phyloP scores from a whole-genome alignment of 2,888 invertebrate species.

The Syritta pipiens region DNA sequence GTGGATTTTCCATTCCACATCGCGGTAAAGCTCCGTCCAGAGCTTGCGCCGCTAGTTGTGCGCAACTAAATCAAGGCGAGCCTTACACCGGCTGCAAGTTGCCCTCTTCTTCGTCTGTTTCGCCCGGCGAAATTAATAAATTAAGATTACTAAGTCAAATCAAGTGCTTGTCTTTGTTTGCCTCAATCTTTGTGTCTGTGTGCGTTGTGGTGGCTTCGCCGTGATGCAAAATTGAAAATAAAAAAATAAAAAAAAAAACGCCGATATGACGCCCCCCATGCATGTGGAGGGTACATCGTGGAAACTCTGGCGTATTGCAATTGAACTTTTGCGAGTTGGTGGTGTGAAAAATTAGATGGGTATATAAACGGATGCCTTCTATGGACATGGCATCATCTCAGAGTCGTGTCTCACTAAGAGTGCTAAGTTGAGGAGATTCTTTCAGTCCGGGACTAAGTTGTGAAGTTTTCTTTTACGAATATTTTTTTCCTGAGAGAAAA shows the following conservation, averaged over 20 bases:
- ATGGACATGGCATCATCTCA: conserved; percentile 66
- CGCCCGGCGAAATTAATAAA: conserved; percentile 53
- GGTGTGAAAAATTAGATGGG: conserved; percentile 62
- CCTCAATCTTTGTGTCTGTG: conserved; percentile 6
- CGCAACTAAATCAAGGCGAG: conserved; percentile 62
- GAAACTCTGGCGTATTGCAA: conserved; percentile 38
- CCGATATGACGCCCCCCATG: conserved; percentile 62
- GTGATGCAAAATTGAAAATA: conserved; percentile 15
- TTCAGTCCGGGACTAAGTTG: conserved; percentile 37
- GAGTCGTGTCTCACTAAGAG: conserved; percentile 54
- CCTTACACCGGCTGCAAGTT: conserved; percentile 23
- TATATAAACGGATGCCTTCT: conserved; percentile 68
- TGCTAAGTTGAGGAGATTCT: conserved; percentile 23
- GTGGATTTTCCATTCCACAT: conserved; percentile 25
- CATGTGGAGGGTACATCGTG: conserved; percentile 27
- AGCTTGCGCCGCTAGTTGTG: conserved; percentile 38
- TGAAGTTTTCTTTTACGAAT: conserved; percentile 7
- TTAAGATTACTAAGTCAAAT: conserved; percentile 65
- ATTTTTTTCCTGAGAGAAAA: not conserved
- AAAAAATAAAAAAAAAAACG: conserved; percentile 13
- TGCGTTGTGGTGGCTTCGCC: conserved; percentile 28
- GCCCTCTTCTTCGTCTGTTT: conserved; percentile 17
- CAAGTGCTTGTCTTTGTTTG: conserved; percentile 36
- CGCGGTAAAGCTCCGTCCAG: conserved; percentile 60
- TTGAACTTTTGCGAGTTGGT: conserved; percentile 60